A percentile compares a stretch with the other conserved stretches of the same genome.
Conservation (phyloP, 1,140 invertebrate species). For the Conopomorpha cramerella region DNA sequence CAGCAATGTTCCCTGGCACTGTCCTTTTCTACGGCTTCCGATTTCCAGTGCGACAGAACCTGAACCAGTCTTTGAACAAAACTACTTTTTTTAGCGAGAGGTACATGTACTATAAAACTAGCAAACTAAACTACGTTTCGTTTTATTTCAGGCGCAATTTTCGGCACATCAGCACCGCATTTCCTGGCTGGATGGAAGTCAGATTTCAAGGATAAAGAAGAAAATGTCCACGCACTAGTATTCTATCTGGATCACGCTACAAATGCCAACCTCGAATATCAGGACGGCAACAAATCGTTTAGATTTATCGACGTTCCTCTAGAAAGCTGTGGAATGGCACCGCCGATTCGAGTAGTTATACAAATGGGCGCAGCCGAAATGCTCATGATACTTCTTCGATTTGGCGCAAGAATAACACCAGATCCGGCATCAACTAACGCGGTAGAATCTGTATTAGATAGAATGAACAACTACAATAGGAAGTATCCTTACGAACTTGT, state of each 20-base stretch:
- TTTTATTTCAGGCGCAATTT: constrained; percentile 66
- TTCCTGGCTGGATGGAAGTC: constrained; percentile 83
- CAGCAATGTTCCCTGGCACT: no score
- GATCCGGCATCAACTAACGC: constrained; percentile 54
- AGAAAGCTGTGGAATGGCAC: constrained; percentile 72
- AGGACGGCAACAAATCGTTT: constrained; percentile 37
- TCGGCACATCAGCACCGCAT: constrained; percentile 76
- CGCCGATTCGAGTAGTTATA: constrained; percentile 70
- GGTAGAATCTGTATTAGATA: constrained; percentile 65
- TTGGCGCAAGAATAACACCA: constrained; percentile 64
- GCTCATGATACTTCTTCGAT: constrained; percentile 71
- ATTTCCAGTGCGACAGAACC: no score
- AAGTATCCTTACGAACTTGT: constrained; percentile 70
- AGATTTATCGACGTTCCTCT: constrained; percentile 80
- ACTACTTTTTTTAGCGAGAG: no score
- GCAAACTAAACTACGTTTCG: no score
- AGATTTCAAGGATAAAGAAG: constrained; percentile 76
- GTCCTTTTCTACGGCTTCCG: no score
- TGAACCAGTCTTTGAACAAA: no score
- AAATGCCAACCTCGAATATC: constrained; percentile 61
- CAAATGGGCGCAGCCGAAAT: constrained; percentile 74
- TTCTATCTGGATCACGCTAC: constrained; percentile 78
- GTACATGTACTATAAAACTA: no score
- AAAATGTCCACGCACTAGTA: constrained; percentile 73
- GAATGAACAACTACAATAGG: constrained; percentile 66